A percentile compares a stretch with the other conserved stretches of the same genome.
Evolutionary conservation across 2,113 vertebrate species (phyloP).

Genomic region (Charina bottae): DNA sequence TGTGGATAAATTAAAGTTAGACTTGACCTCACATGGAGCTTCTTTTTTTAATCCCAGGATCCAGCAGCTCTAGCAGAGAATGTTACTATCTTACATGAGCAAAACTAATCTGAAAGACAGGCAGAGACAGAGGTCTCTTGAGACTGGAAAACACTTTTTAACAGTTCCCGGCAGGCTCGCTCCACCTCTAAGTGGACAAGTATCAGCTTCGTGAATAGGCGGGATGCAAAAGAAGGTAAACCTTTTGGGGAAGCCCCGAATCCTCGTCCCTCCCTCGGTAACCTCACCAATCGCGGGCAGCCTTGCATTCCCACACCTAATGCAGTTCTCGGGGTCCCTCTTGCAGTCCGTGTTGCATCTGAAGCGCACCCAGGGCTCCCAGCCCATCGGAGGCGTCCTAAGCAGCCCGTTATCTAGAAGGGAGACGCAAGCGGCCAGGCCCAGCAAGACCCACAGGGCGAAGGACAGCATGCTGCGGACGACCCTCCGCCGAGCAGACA

Average conservation of each 20-base stretch:
- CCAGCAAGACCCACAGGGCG: constrained; percentile 34
- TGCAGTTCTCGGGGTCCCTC: constrained; percentile 38
- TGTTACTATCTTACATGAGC: too few relatives aligned
- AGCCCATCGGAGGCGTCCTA: constrained; percentile 41
- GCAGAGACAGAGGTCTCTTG: too few relatives aligned
- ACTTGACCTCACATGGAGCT: neutral
- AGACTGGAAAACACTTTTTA: too few relatives aligned
- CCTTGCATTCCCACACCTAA: constrained; percentile 31
- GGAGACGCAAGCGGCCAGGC: neutral
- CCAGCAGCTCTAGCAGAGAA: too few relatives aligned
- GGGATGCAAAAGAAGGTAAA: too few relatives aligned
- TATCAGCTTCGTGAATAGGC: too few relatives aligned
- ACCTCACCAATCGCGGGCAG: too few relatives aligned
- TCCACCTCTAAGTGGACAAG: too few relatives aligned
- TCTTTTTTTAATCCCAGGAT: neutral
- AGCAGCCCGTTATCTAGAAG: constrained; percentile 45
- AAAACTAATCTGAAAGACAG: too few relatives aligned
- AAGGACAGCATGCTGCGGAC: constrained; percentile 3
- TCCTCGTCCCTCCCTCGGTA: too few relatives aligned
- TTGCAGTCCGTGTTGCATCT: constrained; percentile 41
- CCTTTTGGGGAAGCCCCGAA: too few relatives aligned
- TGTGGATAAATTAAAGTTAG: neutral
- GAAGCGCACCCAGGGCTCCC: constrained; percentile 49
- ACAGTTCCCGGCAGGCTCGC: neutral
- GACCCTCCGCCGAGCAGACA: constrained; percentile 3